Conservation (phyloP, 2,113 vertebrate genomes). For the Perca flavescens region DNA sequence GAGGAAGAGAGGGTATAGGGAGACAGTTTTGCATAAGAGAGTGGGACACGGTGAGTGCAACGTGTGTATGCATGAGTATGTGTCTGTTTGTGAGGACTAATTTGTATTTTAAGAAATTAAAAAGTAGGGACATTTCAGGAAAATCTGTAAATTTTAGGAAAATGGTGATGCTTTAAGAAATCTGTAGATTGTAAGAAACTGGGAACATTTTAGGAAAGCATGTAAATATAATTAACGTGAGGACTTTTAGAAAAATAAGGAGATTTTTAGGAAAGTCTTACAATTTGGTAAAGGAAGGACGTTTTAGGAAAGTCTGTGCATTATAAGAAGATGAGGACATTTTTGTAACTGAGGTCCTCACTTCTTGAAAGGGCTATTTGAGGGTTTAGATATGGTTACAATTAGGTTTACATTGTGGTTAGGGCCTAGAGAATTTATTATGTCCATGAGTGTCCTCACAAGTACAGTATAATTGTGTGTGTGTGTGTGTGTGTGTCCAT, state of each 20-base stretch:
- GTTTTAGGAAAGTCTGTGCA: not conserved
- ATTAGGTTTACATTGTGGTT: not conserved
- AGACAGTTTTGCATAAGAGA: conserved; percentile 23
- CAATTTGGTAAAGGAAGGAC: too few species aligned
- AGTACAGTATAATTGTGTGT: conserved; percentile 8
- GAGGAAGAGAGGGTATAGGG: not conserved
- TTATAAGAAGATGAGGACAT: not conserved
- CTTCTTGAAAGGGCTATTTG: not conserved
- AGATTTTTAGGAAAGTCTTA: too few species aligned
- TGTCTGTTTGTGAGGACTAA: conserved; percentile 7
- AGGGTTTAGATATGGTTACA: not conserved
- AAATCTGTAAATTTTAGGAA: not conserved
- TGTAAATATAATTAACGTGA: too few species aligned
- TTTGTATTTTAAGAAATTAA: not conserved
- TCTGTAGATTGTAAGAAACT: not conserved
- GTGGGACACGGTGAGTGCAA: not conserved
- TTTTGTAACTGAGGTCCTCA: not conserved
- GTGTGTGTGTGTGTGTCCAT: conserved; percentile 31
- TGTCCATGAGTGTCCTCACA: conserved; percentile 18
- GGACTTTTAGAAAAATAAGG: not conserved
- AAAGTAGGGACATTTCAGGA: not conserved
- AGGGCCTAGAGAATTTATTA: not conserved
- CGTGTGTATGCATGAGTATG: not conserved
- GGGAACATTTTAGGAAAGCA: not conserved
- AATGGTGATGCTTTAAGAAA: not conserved